A percentile compares a stretch with the other conserved stretches of the same genome.
Evolutionary conservation across 2,888 invertebrate genomes (phyloP).

Genomic region (Neocrepidodera transversa): DNA sequence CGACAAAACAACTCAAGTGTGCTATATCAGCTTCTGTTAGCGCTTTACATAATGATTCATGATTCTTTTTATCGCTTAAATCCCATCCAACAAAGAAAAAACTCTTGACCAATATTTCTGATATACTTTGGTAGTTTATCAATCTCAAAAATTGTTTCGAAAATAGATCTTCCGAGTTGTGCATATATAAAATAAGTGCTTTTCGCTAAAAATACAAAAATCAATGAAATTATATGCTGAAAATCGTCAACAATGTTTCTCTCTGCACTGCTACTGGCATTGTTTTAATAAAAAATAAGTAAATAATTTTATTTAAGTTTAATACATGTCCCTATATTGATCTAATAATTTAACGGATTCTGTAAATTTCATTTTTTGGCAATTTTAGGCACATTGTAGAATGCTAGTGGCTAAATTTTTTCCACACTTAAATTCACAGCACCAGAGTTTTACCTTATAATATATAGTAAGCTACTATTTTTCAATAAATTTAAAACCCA

Average conservation of each 20-base stretch:
- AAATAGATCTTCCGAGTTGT: conserved; percentile 47
- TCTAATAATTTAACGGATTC: conserved; percentile 4
- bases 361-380: no score
- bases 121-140: conserved; percentile 41
- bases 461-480: no score
- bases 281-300: conserved; percentile 4
- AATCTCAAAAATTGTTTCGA: conserved; percentile 45
- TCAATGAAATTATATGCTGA: not conserved
- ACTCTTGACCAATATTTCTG: conserved; percentile 40
- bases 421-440: no score
- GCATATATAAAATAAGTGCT: conserved; percentile 48
- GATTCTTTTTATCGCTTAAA: conserved; percentile 43
- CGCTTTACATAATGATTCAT: conserved; percentile 43
- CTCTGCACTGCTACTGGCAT: no score
- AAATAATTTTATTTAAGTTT: no score
- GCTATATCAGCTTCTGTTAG: conserved; percentile 40
- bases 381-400: no score
- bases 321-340: no score
- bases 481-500: no score
- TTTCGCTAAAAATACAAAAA: conserved; percentile 43
- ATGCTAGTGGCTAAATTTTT: no score
- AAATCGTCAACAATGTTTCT: no score
- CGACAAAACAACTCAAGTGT: conserved; percentile 34
- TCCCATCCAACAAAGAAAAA: conserved; percentile 53
- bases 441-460: no score